These are phyloP conservation scores for Pangasianodon hypophthalmus DNA, from an alignment of 2,113 vertebrate species.

Conservation along the genomic window DNA sequence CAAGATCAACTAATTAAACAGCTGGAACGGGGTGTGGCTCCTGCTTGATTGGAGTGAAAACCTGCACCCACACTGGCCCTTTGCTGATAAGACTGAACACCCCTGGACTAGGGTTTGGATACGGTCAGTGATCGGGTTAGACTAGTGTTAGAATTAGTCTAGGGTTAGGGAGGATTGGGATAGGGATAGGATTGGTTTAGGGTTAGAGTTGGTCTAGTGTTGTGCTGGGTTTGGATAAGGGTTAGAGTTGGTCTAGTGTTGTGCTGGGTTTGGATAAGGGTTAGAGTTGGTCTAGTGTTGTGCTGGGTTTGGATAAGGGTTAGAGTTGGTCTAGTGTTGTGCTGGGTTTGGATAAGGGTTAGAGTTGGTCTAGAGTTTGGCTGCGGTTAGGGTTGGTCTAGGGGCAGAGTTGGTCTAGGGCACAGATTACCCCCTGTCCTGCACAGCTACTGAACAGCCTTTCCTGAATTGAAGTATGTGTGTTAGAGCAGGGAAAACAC, in stretches of 20 bases:
- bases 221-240: no score
- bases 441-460: background rate
- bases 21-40: no score
- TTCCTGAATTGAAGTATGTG: background rate
- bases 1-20: no score
- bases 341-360: no score
- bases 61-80: no score
- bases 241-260: background rate
- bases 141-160: background rate
- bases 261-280: no score
- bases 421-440: background rate
- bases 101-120: background rate
- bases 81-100: no score
- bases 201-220: background rate
- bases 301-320: no score
- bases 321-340: no score
- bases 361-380: background rate
- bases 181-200: background rate
- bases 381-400: background rate
- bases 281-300: background rate
- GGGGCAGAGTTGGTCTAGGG: no score
- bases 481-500: background rate
- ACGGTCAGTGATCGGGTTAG: background rate
- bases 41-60: background rate
- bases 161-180: no score